A percentile compares a stretch with the other conserved stretches of the same genome.
phyloP scores from a whole-genome alignment of 2,113 vertebrate species.

The Nothocercus julius region DNA sequence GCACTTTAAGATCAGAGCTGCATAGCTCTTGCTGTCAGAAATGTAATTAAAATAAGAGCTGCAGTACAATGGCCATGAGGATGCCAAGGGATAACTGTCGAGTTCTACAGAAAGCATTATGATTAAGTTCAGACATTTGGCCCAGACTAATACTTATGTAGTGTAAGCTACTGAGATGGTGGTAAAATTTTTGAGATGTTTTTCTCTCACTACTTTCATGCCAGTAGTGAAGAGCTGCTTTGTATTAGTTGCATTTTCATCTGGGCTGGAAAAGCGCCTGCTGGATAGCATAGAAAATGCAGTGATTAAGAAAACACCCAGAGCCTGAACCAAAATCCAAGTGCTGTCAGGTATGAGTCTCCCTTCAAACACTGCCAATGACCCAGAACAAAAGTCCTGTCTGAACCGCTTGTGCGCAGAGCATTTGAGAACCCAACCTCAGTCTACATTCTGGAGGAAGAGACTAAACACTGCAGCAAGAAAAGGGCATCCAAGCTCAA shows the following conservation, averaged over 20 bases:
- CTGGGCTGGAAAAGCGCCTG: constrained; percentile 32
- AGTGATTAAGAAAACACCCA: constrained; percentile 39
- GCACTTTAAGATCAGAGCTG: neutral
- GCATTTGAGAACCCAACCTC: constrained; percentile 28
- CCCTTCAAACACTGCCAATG: constrained; percentile 36
- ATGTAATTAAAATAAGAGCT: constrained; percentile 33
- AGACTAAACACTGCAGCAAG: neutral
- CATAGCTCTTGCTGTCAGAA: neutral
- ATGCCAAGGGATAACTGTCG: neutral
- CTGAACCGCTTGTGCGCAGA: constrained; percentile 12
- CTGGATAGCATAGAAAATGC: constrained; percentile 31
- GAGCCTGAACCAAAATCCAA: constrained; percentile 33
- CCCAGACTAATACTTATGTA: neutral
- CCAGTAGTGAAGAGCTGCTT: constrained; percentile 20
- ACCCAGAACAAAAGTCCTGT: constrained; percentile 46
- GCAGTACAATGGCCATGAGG: neutral
- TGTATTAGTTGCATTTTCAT: constrained; percentile 60
- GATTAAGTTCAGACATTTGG: constrained; percentile 19
- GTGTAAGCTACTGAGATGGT: neutral
- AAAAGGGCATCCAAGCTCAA: neutral
- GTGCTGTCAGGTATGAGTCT: constrained; percentile 41
- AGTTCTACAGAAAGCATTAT: neutral
- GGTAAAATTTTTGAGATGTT: neutral
- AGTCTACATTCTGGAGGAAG: neutral
- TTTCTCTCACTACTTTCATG: constrained; percentile 3